Evolutionary conservation across 1,140 invertebrate species (phyloP).

Genomic region (Streblospio benedicti): DNA sequence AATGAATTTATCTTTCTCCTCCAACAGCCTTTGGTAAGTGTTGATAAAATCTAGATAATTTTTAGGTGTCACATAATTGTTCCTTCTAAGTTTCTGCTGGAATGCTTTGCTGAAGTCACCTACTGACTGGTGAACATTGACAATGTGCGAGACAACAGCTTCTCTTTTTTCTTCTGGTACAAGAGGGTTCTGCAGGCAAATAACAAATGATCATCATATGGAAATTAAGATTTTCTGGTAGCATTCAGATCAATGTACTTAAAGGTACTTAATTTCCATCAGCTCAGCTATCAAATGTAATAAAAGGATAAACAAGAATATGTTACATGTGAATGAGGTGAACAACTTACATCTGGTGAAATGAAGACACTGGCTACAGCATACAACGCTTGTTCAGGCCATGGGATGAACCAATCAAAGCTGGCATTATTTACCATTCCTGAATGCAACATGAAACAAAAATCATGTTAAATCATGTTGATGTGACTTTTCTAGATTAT

Average conservation of each 20-base stretch:
- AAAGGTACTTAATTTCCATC: neutral
- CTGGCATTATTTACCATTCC: constrained; percentile 49
- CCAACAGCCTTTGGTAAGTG: constrained; percentile 64
- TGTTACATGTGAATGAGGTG: neutral
- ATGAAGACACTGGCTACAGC: constrained; percentile 75
- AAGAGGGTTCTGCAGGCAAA: constrained; percentile 36
- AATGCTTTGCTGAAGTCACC: constrained; percentile 65
- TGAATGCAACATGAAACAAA: too few relatives aligned
- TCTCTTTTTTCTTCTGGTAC: constrained; percentile 60
- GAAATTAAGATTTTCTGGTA: neutral
- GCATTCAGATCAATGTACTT: neutral
- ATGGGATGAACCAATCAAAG: constrained; percentile 50
- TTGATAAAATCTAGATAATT: constrained; percentile 80
- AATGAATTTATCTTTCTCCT: constrained; percentile 61
- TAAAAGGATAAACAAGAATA: neutral
- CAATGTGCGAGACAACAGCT: constrained; percentile 68
- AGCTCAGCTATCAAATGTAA: neutral
- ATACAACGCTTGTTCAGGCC: constrained; percentile 52
- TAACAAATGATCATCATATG: neutral
- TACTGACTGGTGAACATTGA: constrained; percentile 69
- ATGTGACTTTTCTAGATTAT: too few relatives aligned
- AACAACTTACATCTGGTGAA: constrained; percentile 43
- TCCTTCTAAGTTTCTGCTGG: constrained; percentile 59
- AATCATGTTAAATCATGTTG: neutral
- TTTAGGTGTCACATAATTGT: constrained; percentile 80